A percentile compares a stretch with the other conserved stretches of the same genome.
Conservation (phyloP, 92 coral and sea anemone species). For the Porites divaricata region DNA sequence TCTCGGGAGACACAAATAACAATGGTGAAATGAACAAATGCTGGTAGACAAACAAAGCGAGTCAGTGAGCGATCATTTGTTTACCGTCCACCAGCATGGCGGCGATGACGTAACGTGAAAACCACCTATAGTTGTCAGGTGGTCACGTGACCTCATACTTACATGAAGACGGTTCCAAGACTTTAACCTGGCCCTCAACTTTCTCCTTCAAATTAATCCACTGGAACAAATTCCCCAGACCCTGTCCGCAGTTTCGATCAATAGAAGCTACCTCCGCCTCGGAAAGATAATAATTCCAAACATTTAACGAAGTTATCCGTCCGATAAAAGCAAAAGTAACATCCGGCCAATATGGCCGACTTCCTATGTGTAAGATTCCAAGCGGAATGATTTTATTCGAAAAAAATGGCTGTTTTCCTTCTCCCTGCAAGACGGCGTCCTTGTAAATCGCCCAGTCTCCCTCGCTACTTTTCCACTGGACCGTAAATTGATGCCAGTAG, state of each 20-base stretch:
- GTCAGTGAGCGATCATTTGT: no score
- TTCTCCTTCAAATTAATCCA: background rate
- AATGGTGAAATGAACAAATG: no score
- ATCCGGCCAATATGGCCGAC: no score
- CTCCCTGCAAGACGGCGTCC: constrained; percentile 34
- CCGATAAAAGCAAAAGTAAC: constrained; percentile 5
- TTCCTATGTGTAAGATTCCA: constrained; percentile 4
- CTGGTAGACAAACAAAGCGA: no score
- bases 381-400: no score
- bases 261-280: background rate
- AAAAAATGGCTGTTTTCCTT: background rate
- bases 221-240: background rate
- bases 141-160: background rate
- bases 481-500: constrained; percentile 57
- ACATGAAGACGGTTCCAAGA: constrained; percentile 32
- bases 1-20: no score
- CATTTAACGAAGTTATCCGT: constrained; percentile 47
- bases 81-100: no score
- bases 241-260: background rate
- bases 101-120: no score
- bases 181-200: background rate
- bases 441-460: background rate
- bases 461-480: background rate
- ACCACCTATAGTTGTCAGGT: no score
- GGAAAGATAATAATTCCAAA: constrained; percentile 38